Conservation (phyloP, 2,888 invertebrate species). For the Tinea trinotella region DNA sequence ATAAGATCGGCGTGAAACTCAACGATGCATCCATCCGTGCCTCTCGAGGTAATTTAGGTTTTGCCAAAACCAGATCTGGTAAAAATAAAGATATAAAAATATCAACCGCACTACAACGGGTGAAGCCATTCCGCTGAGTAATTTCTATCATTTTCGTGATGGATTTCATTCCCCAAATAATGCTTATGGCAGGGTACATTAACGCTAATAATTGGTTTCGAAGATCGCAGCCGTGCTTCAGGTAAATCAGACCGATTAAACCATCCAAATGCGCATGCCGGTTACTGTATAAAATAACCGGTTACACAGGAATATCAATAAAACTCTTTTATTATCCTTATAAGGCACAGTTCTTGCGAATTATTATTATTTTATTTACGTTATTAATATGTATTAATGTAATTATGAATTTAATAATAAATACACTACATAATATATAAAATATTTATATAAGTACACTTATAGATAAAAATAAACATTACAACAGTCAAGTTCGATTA, state of each 20-base stretch:
- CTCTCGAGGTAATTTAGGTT: conserved; percentile 14
- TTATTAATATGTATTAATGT: too few species aligned
- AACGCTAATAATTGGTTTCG: conserved; percentile 52
- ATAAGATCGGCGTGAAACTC: conserved; percentile 11
- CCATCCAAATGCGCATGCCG: conserved; percentile 41
- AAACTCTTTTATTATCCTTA: neutral
- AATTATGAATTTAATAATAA: too few species aligned
- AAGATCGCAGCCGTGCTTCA: neutral
- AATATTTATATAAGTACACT: too few species aligned
- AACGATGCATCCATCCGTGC: conserved; percentile 14
- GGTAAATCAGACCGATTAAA: neutral
- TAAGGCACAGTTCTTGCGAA: too few species aligned
- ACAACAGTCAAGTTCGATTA: neutral
- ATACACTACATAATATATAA: too few species aligned
- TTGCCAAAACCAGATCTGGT: conserved; percentile 18
- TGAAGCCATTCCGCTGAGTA: conserved; percentile 29
- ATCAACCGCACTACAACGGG: neutral
- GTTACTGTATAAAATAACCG: conserved; percentile 51
- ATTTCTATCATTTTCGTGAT: conserved; percentile 55
- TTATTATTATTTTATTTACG: too few species aligned
- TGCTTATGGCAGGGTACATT: conserved; percentile 40
- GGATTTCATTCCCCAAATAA: conserved; percentile 49
- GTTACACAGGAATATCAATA: conserved; percentile 27
- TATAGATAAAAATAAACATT: too few species aligned
- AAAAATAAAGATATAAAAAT: conserved; percentile 18